Evolutionary conservation across 1,140 invertebrate genomes (phyloP).

Genomic region (Ceratina australensis): DNA sequence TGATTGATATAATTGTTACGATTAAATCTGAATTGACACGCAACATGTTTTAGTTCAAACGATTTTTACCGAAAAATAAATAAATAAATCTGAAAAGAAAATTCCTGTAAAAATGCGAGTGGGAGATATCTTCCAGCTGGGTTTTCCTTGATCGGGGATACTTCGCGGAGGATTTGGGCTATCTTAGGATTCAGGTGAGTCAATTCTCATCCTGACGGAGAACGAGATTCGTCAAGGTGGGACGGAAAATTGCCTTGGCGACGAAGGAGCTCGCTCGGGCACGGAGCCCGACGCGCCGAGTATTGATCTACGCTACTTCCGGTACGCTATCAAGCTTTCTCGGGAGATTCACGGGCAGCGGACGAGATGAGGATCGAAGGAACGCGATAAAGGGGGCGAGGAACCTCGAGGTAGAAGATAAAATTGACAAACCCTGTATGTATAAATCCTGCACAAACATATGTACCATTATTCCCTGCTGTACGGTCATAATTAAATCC

Average conservation of each 20-base stretch:
- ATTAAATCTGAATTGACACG: too few species aligned
- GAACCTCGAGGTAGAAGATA: neutral
- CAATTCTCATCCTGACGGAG: neutral
- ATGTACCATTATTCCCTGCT: too few species aligned
- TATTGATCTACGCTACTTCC: conserved; percentile 54
- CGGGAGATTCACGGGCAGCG: neutral
- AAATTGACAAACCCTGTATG: neutral
- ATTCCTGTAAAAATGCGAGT: neutral
- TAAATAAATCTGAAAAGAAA: too few species aligned
- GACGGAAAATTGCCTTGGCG: conserved; percentile 20
- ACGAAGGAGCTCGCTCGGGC: conserved; percentile 7
- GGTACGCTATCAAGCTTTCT: conserved; percentile 3
- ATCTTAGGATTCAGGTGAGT: neutral
- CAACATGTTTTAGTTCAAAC: too few species aligned
- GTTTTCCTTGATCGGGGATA: too few species aligned
- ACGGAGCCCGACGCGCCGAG: conserved; percentile 20
- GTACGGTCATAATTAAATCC: too few species aligned
- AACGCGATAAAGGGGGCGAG: neutral
- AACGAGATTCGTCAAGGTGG: conserved; percentile 14
- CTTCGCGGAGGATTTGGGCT: neutral
- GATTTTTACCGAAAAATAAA: too few species aligned
- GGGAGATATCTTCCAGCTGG: neutral
- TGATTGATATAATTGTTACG: too few species aligned
- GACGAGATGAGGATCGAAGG: conserved; percentile 6
- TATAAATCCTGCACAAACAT: too few species aligned